These are phyloP conservation scores for Neopipo cinnamomea DNA, from an alignment of 2,113 vertebrate species.

Conservation along the genomic window DNA sequence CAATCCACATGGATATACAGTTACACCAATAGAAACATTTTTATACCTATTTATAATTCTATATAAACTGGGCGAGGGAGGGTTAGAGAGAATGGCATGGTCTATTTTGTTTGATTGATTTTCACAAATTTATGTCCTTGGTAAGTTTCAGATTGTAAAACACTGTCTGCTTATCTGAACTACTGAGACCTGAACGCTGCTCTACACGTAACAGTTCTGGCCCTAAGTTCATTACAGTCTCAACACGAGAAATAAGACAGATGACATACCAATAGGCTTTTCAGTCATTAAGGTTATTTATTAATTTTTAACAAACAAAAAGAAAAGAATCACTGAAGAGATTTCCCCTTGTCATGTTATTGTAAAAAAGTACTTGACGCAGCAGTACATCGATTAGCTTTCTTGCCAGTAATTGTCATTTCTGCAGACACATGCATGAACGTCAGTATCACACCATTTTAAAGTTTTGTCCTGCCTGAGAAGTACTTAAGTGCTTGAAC, in stretches of 20 bases:
- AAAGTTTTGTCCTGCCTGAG: background rate
- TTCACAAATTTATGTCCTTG: background rate
- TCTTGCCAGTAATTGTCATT: background rate
- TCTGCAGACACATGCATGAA: background rate
- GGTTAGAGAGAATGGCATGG: accelerated
- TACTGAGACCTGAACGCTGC: background rate
- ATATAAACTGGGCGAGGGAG: background rate
- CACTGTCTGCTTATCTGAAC: background rate
- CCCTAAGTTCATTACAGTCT: background rate
- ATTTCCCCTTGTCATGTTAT: background rate
- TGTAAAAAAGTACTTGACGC: background rate
- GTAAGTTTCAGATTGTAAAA: background rate
- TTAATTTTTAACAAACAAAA: background rate
- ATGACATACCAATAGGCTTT: background rate
- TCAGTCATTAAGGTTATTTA: background rate
- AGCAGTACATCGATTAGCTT: background rate
- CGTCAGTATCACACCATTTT: background rate
- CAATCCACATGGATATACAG: background rate
- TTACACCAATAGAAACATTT: background rate
- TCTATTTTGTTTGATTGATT: background rate
- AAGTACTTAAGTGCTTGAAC: background rate
- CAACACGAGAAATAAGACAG: background rate
- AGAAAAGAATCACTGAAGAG: background rate
- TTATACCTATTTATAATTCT: background rate
- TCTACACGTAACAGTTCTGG: background rate